Conservation (phyloP, 2,797 vertebrate species). For the Borostomias antarcticus region DNA sequence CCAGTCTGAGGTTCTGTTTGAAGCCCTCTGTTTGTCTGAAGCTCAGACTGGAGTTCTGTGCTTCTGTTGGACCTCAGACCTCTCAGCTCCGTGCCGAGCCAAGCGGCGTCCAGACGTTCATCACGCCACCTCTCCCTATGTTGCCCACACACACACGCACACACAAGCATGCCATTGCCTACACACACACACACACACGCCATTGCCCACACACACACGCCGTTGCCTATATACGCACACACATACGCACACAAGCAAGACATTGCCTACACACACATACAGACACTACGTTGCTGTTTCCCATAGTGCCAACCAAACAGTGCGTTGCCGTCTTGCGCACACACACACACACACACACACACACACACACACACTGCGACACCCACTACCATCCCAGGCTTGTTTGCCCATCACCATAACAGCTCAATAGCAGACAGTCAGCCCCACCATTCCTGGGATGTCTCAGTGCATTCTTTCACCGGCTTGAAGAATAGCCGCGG, state of each 20-base stretch:
- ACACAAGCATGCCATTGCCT: not conserved
- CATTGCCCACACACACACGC: conserved; percentile 12
- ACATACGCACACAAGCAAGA: not conserved
- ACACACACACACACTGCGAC: conserved; percentile 45
- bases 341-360: conserved; percentile 47
- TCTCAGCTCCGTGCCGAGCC: not conserved
- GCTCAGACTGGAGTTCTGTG: not conserved
- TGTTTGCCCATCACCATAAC: conserved; percentile 70
- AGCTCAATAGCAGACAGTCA: conserved; percentile 57
- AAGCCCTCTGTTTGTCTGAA: conserved; percentile 6
- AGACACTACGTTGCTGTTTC: not conserved
- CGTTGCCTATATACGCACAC: not conserved
- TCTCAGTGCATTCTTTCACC: conserved; percentile 45
- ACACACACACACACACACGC: conserved; percentile 5
- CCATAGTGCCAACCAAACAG: no score
- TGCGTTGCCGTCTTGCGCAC: conserved; percentile 63
- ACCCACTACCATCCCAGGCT: not conserved
- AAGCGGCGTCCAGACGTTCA: not conserved
- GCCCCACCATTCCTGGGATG: conserved; percentile 63
- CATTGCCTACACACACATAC: not conserved
- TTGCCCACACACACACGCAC: not conserved
- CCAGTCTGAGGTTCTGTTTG: conserved; percentile 5
- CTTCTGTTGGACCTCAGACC: not conserved
- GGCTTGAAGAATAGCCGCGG: conserved; percentile 25
- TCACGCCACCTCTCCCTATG: not conserved